A percentile compares a stretch with the other conserved stretches of the same genome.
These are phyloP conservation scores for Clarias fuscus DNA, from an alignment of 2,797 vertebrate genomes.

Conservation along the genomic window DNA sequence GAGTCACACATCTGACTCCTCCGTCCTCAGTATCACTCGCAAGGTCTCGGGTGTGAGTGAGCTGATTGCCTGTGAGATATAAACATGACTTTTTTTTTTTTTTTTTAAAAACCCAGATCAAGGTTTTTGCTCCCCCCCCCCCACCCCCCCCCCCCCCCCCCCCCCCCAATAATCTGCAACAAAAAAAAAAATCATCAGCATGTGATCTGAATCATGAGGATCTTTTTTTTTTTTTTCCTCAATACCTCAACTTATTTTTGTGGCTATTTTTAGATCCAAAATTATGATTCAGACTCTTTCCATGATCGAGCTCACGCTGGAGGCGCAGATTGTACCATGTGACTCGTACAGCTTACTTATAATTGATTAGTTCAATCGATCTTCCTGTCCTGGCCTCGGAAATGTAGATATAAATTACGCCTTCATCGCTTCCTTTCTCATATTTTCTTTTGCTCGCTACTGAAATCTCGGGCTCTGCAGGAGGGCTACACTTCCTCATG, in stretches of 20 bases:
- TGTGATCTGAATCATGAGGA: constrained; percentile 14
- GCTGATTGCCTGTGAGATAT: not conserved
- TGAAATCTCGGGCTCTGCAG: not conserved
- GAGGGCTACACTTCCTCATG: not conserved
- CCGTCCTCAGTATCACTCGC: not conserved
- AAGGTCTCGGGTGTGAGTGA: constrained; percentile 15
- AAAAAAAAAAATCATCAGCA: not conserved
- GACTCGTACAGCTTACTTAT: constrained; percentile 44
- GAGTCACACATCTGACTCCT: constrained; percentile 1
- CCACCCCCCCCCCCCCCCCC: no score
- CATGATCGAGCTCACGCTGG: constrained; percentile 5
- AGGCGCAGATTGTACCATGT: constrained; percentile 10
- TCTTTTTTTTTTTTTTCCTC: not conserved
- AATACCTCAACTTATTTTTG: not conserved
- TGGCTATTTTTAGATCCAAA: constrained; percentile 34
- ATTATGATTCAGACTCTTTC: constrained; percentile 35
- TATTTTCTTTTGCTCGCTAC: not conserved
- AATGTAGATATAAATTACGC: constrained; percentile 53
- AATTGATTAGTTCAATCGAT: constrained; percentile 57
- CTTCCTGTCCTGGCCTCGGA: constrained; percentile 40
- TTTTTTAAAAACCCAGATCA: not conserved
- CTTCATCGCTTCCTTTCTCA: constrained; percentile 23
- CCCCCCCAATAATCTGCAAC: not conserved
- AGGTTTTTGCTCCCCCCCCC: not conserved
- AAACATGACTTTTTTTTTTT: not conserved